Base-by-base conservation (phyloP, 2,888 invertebrate species). In the Caenorhabditis zanzibari region DNA sequence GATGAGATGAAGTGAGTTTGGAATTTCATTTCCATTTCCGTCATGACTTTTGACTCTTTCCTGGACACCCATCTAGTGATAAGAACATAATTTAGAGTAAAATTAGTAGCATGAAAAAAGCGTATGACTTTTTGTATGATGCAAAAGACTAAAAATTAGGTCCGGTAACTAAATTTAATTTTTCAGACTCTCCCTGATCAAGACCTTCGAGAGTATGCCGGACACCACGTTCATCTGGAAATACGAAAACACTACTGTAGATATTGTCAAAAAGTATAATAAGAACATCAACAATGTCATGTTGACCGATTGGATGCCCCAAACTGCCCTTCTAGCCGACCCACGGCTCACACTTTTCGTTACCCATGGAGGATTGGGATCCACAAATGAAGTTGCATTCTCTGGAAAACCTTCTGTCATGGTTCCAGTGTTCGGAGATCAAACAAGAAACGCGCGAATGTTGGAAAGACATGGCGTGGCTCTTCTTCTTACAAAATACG, bases 261-360 rank as follows among this genome's bases (percentile, higher is more conserved):
- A 86, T 12, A 71, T 82, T 24, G 66, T 69, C 52, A 64, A 69
- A 26, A 71, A 68, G 41, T 81, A 69, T 52, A 80, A 66, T 26
- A 81, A 81, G 38, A 64, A 66, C n/a, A 58, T 82, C 38, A 41
- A 71, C 22, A 89, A 89, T 64, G 85, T 89, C 41, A 68, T 81
- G 66, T 63, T 88, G 9, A 73, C 77, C 14, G 85, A 84, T 35
- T 89, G 89, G 89, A 76, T 87, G 59, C 88, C 89, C 3, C 89
- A 89, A 54, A 85, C 77, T n/a, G 59, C 72, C 10, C 64, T 71
- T 35, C 69, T 69, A 41, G 85, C 81, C 12, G 86, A 87, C 49
- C 73, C 83, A 0, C 71, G 86, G 38, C 68, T 87, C 24, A 64
- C 41, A 5, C 81, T 81, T 10, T 84, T 87, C 61, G 73, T 87